These are phyloP conservation scores for Cerceris rybyensis DNA, from an alignment of 2,888 invertebrate species.

Conservation along the genomic window DNA sequence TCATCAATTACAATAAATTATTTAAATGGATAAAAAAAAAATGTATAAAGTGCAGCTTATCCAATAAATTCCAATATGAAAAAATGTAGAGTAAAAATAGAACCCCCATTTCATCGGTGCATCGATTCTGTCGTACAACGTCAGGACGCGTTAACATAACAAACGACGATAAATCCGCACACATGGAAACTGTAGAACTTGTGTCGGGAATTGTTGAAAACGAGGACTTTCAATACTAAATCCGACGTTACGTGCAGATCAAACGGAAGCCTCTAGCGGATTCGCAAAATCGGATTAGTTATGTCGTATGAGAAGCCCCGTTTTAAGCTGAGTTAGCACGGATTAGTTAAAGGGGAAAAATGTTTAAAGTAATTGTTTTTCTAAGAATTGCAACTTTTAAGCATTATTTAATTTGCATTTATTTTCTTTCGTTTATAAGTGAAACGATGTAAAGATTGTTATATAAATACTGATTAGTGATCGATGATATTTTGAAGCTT, in stretches of 20 bases:
- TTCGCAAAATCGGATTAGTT: conserved; percentile 65
- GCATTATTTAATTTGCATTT: neutral
- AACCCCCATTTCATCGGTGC: too few relatives aligned
- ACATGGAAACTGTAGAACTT: neutral
- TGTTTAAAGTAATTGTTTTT: conserved; percentile 1
- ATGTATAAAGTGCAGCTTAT: too few relatives aligned
- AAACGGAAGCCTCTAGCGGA: conserved; percentile 57
- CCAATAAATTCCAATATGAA: too few relatives aligned
- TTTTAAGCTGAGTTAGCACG: conserved; percentile 15
- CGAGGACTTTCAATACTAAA: conserved; percentile 1
- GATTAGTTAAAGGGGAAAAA: conserved; percentile 1
- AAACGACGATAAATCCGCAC: neutral
- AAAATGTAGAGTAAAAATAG: too few relatives aligned
- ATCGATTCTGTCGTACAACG: neutral
- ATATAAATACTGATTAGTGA: too few relatives aligned
- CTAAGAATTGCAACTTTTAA: neutral
- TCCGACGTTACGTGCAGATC: conserved; percentile 31
- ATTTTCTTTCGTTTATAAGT: neutral
- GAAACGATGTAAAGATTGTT: neutral
- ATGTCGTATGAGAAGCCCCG: conserved; percentile 62
- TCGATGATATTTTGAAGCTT: too few relatives aligned
- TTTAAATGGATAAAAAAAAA: too few relatives aligned
- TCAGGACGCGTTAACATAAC: neutral
- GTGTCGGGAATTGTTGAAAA: neutral
- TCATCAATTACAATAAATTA: too few relatives aligned